phyloP scores from a whole-genome alignment of 2,113 vertebrate genomes.

The Chamaetylas fuelleborni region DNA sequence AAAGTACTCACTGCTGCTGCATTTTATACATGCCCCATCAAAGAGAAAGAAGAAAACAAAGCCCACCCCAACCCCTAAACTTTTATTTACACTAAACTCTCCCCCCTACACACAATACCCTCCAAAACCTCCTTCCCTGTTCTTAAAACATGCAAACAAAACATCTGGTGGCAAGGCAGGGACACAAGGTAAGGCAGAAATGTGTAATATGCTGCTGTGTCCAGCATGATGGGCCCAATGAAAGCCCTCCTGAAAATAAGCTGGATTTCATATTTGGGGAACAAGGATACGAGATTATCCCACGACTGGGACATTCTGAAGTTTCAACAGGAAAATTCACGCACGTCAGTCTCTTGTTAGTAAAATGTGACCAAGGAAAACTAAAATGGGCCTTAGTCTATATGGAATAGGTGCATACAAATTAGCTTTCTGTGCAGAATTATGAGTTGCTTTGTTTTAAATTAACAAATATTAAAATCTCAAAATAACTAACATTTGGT shows the following conservation, averaged over 20 bases:
- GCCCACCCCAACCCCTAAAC: neutral
- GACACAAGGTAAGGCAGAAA: neutral
- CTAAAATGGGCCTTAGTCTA: neutral
- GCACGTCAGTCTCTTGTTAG: neutral
- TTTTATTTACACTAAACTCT: neutral
- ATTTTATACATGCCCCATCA: fast-evolving
- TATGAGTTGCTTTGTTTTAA: neutral
- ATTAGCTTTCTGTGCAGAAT: neutral
- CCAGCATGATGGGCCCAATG: fast-evolving
- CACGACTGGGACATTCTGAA: neutral
- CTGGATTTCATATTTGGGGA: neutral
- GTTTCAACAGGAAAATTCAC: neutral
- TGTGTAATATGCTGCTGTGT: fast-evolving
- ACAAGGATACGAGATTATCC: fast-evolving
- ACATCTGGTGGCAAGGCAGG: neutral
- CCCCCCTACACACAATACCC: too few relatives aligned
- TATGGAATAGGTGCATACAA: neutral
- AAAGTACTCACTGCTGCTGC: neutral
- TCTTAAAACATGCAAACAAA: too few relatives aligned
- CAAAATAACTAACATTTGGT: slow-evolving; percentile 79
- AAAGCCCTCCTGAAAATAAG: neutral
- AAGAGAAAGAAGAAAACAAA: neutral
- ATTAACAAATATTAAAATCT: neutral
- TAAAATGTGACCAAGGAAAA: neutral
- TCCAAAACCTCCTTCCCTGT: neutral